phyloP scores from a whole-genome alignment of 2,113 vertebrate genomes.

The Siniperca chuatsi region DNA sequence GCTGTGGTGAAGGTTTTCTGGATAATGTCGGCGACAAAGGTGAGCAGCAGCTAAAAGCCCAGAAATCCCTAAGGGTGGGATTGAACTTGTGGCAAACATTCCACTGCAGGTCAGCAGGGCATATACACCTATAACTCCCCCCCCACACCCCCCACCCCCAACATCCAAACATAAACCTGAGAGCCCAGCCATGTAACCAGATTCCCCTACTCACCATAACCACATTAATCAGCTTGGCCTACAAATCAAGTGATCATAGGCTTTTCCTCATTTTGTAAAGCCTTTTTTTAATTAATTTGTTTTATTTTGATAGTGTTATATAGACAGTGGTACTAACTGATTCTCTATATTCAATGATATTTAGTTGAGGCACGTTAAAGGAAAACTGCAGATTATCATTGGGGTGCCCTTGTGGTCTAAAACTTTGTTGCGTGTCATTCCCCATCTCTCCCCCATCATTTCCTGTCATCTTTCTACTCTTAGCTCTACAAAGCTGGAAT shows the following conservation, averaged over 20 bases:
- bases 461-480: background rate
- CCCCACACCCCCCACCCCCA: background rate
- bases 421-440: background rate
- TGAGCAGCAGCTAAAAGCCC: conserved; percentile 50
- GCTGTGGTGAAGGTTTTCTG: conserved; percentile 66
- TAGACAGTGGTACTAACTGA: background rate
- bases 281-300: background rate
- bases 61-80: conserved; percentile 52
- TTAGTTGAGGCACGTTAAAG: background rate
- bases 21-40: conserved; percentile 67
- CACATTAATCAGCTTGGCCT: conserved; percentile 6
- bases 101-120: conserved; percentile 61
- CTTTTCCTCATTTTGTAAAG: background rate
- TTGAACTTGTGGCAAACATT: conserved; percentile 68
- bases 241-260: background rate
- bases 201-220: background rate
- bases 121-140: conserved; percentile 33
- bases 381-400: background rate
- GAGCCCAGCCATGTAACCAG: background rate
- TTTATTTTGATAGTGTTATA: background rate
- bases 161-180: conserved; percentile 16
- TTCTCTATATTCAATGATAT: background rate
- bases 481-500: background rate
- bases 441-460: background rate
- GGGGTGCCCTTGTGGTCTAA: background rate